These are phyloP conservation scores for Parauchenoglanis punctatus DNA, from an alignment of 2,797 vertebrate species.

Conservation along the genomic window DNA sequence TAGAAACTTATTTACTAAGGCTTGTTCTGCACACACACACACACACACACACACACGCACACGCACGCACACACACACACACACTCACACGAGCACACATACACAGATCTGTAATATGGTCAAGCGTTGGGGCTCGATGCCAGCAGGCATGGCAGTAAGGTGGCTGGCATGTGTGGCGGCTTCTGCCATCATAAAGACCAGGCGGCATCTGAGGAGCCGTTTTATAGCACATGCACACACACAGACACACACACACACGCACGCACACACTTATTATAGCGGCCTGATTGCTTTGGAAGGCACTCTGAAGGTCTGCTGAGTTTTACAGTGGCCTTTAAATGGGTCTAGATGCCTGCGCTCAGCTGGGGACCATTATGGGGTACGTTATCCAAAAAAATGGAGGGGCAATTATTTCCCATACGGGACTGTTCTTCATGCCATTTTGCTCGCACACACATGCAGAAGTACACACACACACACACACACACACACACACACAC, in stretches of 20 bases:
- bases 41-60: background rate
- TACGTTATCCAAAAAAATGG: constrained; percentile 83
- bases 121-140: constrained; percentile 7
- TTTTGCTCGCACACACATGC: constrained; percentile 35
- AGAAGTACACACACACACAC: constrained; percentile 41
- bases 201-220: constrained; percentile 66
- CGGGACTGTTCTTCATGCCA: constrained; percentile 56
- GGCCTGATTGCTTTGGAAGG: constrained; percentile 71
- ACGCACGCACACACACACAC: background rate
- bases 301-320: constrained; percentile 66
- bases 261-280: constrained; percentile 60
- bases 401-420: constrained; percentile 91
- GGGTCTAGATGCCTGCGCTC: constrained; percentile 91
- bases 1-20: background rate
- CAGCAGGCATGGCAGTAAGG: constrained; percentile 48
- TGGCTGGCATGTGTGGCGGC: constrained; percentile 54
- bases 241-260: constrained; percentile 26
- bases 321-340: constrained; percentile 78
- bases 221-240: constrained; percentile 62
- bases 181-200: constrained; percentile 54
- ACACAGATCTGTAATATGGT: constrained; percentile 23
- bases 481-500: constrained; percentile 36
- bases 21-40: background rate
- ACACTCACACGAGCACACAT: background rate
- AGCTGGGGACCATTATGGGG: constrained; percentile 97